phyloP scores from a whole-genome alignment of 1,140 invertebrate species.

The Drosophila malerkotliana region DNA sequence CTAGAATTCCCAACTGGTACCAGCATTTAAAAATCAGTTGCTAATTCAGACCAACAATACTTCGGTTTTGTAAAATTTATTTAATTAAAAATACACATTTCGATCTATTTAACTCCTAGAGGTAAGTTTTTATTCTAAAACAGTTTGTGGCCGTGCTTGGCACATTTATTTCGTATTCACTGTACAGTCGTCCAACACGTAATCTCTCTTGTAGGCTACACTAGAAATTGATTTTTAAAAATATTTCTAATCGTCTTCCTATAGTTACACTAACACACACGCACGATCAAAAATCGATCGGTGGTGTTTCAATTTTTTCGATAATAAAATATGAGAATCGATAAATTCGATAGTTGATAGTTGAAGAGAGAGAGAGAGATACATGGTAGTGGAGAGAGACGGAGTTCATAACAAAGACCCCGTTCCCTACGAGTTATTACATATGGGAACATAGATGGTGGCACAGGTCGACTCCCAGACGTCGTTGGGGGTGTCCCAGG shows the following conservation, averaged over 20 bases:
- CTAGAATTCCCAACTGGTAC: too few species aligned
- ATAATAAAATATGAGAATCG: conserved; percentile 23
- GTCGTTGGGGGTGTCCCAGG: conserved; percentile 87
- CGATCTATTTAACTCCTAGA: background rate
- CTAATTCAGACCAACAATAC: too few species aligned
- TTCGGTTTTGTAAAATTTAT: background rate
- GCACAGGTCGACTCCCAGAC: conserved; percentile 89
- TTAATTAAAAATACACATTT: background rate
- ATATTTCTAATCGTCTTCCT: conserved; percentile 11
- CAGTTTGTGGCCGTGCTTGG: conserved; percentile 34
- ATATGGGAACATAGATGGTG: conserved; percentile 87
- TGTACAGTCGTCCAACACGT: conserved; percentile 33
- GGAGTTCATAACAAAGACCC: too few species aligned
- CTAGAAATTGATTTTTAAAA: conserved; percentile 13
- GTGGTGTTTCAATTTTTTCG: background rate
- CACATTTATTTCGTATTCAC: conserved; percentile 27
- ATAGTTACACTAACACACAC: conserved; percentile 1
- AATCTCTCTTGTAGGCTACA: conserved; percentile 23
- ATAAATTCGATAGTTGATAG: conserved; percentile 26
- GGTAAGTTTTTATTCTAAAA: background rate
- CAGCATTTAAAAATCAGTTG: too few species aligned
- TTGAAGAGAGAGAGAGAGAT: background rate
- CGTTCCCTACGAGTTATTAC: conserved; percentile 68
- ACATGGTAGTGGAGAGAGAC: background rate
- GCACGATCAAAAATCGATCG: background rate